A percentile compares a stretch with the other conserved stretches of the same genome.
Conservation (phyloP, 2,888 invertebrate species). For the Cecidostiba fungosa region DNA sequence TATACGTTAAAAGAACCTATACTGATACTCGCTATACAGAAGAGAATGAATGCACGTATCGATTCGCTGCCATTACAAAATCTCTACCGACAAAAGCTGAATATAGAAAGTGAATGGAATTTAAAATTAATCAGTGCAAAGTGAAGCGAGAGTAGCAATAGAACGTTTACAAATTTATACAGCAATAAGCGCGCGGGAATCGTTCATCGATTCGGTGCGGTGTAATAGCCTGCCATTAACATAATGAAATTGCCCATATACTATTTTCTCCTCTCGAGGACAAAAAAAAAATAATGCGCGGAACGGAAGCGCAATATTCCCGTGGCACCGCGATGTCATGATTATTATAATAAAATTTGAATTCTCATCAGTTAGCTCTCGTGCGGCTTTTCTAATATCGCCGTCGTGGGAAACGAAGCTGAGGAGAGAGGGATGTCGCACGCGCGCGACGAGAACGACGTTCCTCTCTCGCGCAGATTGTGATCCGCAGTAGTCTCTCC, state of each 20-base stretch:
- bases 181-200: background rate
- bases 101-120: background rate
- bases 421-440: background rate
- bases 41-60: too few species aligned
- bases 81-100: too few species aligned
- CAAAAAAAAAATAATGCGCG: background rate
- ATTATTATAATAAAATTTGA: slow-evolving; percentile 22
- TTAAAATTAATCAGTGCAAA: background rate
- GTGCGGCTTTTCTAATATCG: background rate
- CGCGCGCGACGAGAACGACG: too few species aligned
- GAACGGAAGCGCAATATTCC: background rate
- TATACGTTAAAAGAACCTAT: too few species aligned
- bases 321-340: background rate
- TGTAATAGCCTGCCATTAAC: background rate
- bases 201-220: background rate
- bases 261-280: background rate
- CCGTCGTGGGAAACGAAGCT: background rate
- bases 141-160: background rate
- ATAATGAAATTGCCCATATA: background rate
- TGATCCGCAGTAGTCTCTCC: background rate
- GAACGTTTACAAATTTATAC: slow-evolving; percentile 3
- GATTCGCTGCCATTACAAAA: too few species aligned
- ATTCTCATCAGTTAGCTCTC: slow-evolving; percentile 10
- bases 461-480: slow-evolving; percentile 32
- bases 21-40: background rate